Evolutionary conservation across 2,113 vertebrate species (phyloP).

Genomic region (Gracilinanus agilis): DNA sequence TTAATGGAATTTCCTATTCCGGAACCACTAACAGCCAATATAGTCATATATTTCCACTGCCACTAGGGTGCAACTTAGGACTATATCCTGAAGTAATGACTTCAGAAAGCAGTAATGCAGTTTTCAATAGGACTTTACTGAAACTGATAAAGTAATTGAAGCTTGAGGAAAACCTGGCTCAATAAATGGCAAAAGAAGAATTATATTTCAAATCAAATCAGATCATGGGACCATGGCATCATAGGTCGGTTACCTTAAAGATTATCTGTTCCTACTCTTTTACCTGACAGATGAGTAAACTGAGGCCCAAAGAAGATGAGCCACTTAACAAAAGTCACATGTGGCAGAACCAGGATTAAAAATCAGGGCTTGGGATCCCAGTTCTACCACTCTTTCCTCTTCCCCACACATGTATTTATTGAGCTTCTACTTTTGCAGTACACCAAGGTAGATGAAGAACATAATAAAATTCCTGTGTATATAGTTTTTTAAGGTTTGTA

Average conservation of each 20-base stretch:
- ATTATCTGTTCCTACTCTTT: background rate
- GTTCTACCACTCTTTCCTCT: background rate
- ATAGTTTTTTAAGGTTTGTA: background rate
- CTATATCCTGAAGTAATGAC: background rate
- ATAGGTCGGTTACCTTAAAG: background rate
- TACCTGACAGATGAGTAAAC: background rate
- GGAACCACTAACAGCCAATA: background rate
- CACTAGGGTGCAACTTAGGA: slow-evolving; percentile 3
- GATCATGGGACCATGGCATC: background rate
- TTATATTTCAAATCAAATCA: background rate
- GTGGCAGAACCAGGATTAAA: background rate
- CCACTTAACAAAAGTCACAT: background rate
- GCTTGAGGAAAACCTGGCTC: background rate
- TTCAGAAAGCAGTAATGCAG: background rate
- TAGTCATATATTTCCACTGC: background rate
- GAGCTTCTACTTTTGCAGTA: background rate
- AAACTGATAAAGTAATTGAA: background rate
- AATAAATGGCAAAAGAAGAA: background rate
- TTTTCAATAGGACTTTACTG: slow-evolving; percentile 1
- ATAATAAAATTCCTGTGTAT: background rate
- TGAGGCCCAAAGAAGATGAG: background rate
- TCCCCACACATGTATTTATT: background rate
- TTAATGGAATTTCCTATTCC: background rate
- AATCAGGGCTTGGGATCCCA: background rate
- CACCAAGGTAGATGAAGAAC: background rate